A percentile compares a stretch with the other conserved stretches of the same genome.
Conservation (phyloP, 2,888 invertebrate species). For the Ernsta delagoae region DNA sequence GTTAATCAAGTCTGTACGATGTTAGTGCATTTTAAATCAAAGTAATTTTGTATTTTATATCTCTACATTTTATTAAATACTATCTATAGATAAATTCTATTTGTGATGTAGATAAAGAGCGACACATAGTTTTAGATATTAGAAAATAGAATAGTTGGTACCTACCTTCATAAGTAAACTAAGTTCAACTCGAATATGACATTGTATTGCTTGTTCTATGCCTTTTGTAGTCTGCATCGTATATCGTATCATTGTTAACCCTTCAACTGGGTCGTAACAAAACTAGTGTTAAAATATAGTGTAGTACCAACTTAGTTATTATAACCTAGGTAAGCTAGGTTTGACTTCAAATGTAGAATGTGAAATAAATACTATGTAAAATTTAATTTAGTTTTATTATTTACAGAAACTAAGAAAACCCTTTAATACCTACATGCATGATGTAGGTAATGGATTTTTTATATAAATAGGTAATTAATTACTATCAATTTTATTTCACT, state of each 20-base stretch:
- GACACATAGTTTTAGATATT: constrained; percentile 13
- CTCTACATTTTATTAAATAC: not conserved
- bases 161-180: not conserved
- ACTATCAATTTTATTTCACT: not conserved
- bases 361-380: constrained; percentile 53
- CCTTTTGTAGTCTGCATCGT: constrained; percentile 25
- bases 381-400: constrained; percentile 30
- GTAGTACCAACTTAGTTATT: constrained; percentile 16
- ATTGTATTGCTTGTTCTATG: constrained; percentile 17
- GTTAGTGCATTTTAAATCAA: constrained; percentile 15
- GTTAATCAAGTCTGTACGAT: constrained; percentile 5
- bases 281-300: constrained; percentile 20
- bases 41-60: constrained; percentile 13
- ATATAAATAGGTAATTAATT: not conserved
- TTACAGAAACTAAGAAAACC: not conserved
- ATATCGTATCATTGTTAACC: constrained; percentile 15
- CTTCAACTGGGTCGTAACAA: constrained; percentile 14
- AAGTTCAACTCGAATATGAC: constrained; percentile 5
- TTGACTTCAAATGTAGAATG: constrained; percentile 24
- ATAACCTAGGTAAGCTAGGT: constrained; percentile 27
- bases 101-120: constrained; percentile 25
- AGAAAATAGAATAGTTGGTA: constrained; percentile 18
- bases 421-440: not conserved
- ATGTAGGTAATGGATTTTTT: too few relatives aligned
- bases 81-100: not conserved